Percentiles rank a stretch among this genome's conserved stretches.
These are phyloP conservation scores for Oplegnathus fasciatus DNA, from an alignment of 2,113 vertebrate species.

Conservation along the genomic window DNA sequence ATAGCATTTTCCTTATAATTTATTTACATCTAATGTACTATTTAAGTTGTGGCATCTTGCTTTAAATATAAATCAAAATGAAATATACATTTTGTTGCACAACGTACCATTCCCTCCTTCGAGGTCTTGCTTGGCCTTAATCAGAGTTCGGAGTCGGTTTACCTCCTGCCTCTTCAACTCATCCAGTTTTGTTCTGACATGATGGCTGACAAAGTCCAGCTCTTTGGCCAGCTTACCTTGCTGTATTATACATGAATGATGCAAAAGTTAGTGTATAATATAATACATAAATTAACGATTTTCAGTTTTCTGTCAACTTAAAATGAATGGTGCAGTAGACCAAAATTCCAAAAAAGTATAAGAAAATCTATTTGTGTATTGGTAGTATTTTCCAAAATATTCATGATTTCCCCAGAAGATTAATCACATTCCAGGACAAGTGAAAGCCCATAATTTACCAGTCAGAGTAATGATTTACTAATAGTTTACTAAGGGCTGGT, in stretches of 20 bases:
- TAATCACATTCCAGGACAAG: background rate
- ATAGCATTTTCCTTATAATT: background rate
- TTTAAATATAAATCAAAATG: background rate
- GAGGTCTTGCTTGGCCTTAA: constrained; percentile 95
- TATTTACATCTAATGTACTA: background rate
- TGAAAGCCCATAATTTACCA: background rate
- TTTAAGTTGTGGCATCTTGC: background rate
- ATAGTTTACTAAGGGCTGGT: background rate
- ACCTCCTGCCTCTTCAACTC: constrained; percentile 98
- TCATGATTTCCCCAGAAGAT: background rate
- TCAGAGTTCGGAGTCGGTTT: constrained; percentile 92
- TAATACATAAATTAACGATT: background rate
- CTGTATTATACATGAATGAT: constrained; percentile 75
- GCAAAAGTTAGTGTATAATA: background rate
- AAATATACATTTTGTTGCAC: background rate
- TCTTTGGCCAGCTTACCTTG: constrained; percentile 96
- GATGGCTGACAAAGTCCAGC: constrained; percentile 96
- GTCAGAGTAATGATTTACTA: background rate
- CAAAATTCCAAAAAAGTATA: background rate
- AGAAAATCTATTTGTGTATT: background rate
- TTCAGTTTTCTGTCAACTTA: background rate
- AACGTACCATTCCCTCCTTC: constrained; percentile 89
- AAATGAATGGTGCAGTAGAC: background rate
- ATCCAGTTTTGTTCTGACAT: constrained; percentile 95
- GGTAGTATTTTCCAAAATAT: background rate